These are phyloP conservation scores for Anagrus nilaparvatae DNA, from an alignment of 1,140 invertebrate species.

Conservation along the genomic window DNA sequence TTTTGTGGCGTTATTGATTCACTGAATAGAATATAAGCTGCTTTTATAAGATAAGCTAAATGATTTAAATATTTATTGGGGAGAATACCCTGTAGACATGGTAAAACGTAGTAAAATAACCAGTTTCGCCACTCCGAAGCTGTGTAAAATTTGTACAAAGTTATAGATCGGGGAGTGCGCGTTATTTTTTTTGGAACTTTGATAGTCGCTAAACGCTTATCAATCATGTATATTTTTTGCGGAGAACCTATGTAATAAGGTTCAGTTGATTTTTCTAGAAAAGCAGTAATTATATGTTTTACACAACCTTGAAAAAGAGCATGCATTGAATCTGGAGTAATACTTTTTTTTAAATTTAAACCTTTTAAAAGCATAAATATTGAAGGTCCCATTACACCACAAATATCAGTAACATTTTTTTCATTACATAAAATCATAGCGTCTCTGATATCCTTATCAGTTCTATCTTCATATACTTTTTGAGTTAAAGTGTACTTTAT, in stretches of 20 bases:
- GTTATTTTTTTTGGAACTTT: slow-evolving; percentile 7
- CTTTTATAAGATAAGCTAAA: slow-evolving; percentile 8
- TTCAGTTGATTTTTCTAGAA: slow-evolving; percentile 2
- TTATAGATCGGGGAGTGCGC: slow-evolving; percentile 1
- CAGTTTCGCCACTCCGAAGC: slow-evolving; percentile 18
- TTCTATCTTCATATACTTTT: no score
- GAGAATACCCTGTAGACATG: slow-evolving; percentile 9
- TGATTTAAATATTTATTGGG: slow-evolving; percentile 13
- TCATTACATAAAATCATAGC: no score
- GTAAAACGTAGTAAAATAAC: slow-evolving; percentile 11
- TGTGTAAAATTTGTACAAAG: slow-evolving; percentile 9
- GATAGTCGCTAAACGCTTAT: slow-evolving; percentile 2
- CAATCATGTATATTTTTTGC: not conserved
- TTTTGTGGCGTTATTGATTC: slow-evolving; percentile 13
- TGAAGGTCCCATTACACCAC: slow-evolving; percentile 15
- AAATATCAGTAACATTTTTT: slow-evolving; percentile 2
- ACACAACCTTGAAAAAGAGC: slow-evolving; percentile 12
- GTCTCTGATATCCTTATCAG: no score
- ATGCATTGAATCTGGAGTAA: slow-evolving; percentile 18
- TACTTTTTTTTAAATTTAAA: slow-evolving; percentile 14
- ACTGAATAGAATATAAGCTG: slow-evolving; percentile 11
- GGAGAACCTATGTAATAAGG: slow-evolving; percentile 9
- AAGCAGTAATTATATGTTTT: slow-evolving; percentile 5
- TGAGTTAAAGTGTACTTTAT: no score
- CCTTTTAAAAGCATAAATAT: slow-evolving; percentile 18